These are phyloP conservation scores for Dryobates pubescens DNA, from an alignment of 2,797 vertebrate species.

Conservation along the genomic window DNA sequence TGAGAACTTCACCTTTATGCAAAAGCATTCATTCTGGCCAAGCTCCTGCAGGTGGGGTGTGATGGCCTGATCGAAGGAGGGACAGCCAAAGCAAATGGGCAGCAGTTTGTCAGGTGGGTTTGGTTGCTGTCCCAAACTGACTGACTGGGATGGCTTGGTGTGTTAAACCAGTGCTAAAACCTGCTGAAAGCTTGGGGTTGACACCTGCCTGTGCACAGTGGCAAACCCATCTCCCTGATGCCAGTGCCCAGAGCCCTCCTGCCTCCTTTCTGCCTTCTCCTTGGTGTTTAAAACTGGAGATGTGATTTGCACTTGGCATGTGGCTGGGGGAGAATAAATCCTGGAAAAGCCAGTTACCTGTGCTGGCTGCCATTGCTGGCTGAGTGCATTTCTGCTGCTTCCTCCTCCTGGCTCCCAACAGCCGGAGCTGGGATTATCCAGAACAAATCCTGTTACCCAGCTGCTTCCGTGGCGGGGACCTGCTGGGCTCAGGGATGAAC, in stretches of 20 bases:
- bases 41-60: not conserved
- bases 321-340: not conserved
- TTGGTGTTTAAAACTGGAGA: not conserved
- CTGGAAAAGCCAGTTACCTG: not conserved
- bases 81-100: not conserved
- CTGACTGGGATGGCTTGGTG: fast-evolving
- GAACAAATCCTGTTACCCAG: constrained; percentile 34
- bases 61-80: not conserved
- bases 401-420: fast-evolving
- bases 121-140: fast-evolving
- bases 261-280: not conserved
- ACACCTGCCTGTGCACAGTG: not conserved
- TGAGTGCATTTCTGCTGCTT: not conserved
- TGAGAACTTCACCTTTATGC: not conserved
- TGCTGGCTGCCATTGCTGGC: not conserved
- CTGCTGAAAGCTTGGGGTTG: not conserved
- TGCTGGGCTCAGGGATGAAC: not conserved
- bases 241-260: not conserved
- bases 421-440: not conserved
- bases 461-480: not conserved
- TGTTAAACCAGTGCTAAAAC: not conserved
- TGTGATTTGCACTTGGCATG: not conserved
- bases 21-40: not conserved
- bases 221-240: not conserved
- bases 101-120: not conserved